Conservation (phyloP, 2,888 invertebrate genomes). For the Diploptera punctata region DNA sequence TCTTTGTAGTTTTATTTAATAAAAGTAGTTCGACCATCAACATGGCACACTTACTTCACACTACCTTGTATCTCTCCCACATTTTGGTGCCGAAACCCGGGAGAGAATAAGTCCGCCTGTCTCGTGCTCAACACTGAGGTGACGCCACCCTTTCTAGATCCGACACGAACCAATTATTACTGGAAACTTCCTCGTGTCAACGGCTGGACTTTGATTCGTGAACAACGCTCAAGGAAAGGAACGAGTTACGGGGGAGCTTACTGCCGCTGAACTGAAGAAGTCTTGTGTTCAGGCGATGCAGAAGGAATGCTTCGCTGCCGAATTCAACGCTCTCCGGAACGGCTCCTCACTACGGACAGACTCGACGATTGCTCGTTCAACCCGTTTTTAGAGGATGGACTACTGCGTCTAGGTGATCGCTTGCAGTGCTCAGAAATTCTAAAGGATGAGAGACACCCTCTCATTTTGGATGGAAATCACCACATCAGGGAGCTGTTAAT, state of each 20-base stretch:
- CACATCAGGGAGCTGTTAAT: background rate
- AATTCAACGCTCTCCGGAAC: background rate
- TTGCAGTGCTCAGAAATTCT: background rate
- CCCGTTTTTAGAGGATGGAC: background rate
- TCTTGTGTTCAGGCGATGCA: background rate
- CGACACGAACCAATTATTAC: background rate
- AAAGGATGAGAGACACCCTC: background rate
- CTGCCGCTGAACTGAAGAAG: background rate
- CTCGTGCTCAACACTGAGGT: background rate
- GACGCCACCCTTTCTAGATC: background rate
- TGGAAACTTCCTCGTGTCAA: constrained; percentile 1
- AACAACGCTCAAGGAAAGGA: too few relatives aligned
- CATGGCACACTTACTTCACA: too few relatives aligned
- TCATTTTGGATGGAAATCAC: background rate
- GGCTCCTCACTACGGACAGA: background rate
- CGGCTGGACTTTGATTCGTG: background rate
- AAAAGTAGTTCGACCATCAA: too few relatives aligned
- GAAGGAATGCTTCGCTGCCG: background rate
- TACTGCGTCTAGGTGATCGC: background rate
- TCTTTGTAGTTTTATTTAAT: too few relatives aligned
- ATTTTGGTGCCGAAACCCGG: too few relatives aligned
- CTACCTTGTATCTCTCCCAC: too few relatives aligned
- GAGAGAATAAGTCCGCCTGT: background rate
- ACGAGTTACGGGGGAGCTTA: too few relatives aligned
- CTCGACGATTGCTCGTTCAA: background rate